A percentile compares a stretch with the other conserved stretches of the same genome.
Conservation (phyloP, 1,140 invertebrate species). For the Coboldia fuscipes region DNA sequence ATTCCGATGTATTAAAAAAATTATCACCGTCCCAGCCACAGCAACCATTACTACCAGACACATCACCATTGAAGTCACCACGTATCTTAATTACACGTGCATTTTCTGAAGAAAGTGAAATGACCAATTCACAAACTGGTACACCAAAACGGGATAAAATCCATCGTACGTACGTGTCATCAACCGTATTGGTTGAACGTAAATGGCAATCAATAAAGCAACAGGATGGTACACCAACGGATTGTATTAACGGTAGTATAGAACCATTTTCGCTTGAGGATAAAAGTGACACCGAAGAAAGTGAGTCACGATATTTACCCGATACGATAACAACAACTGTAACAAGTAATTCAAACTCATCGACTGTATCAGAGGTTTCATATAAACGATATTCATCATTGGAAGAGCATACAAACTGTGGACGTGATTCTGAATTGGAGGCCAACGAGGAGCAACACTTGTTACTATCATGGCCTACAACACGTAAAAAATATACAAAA, state of each 20-base stretch:
- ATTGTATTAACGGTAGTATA: too few species aligned
- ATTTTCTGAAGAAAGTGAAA: constrained; percentile 1
- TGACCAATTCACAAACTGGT: too few species aligned
- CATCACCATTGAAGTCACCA: not conserved
- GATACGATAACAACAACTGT: not conserved
- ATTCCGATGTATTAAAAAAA: not conserved
- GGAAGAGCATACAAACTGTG: not conserved
- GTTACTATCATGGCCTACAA: not conserved
- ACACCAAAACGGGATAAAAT: too few species aligned
- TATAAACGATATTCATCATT: not conserved
- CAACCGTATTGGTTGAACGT: too few species aligned
- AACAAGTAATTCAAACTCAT: not conserved
- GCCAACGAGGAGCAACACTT: not conserved
- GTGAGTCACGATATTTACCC: not conserved
- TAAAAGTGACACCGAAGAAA: not conserved
- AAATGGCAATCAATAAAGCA: too few species aligned
- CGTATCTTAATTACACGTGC: constrained; percentile 1
- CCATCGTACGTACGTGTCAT: too few species aligned
- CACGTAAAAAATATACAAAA: not conserved
- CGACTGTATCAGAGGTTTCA: not conserved
- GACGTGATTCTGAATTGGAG: not conserved
- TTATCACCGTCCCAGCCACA: not conserved
- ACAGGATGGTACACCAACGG: too few species aligned
- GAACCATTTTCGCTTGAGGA: too few species aligned
- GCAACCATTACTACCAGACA: too few species aligned